phyloP scores from a whole-genome alignment of 2,113 vertebrate species.

The Lamprologus speciosus region DNA sequence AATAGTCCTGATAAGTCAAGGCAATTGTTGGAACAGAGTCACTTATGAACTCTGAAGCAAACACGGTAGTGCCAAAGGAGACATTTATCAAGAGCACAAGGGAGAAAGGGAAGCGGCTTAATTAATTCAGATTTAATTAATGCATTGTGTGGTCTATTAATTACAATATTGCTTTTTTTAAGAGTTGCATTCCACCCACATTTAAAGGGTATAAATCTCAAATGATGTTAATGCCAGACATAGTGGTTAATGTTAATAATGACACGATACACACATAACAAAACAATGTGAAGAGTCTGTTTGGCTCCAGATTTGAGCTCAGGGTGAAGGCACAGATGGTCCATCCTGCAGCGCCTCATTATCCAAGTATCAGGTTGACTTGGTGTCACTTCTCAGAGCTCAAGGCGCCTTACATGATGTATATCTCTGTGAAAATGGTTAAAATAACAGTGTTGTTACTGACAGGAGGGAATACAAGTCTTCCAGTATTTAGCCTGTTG shows the following conservation, averaged over 20 bases:
- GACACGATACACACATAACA: neutral
- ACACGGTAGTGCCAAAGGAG: neutral
- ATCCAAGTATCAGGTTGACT: conserved; percentile 10
- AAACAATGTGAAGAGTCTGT: neutral
- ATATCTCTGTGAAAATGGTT: conserved; percentile 11
- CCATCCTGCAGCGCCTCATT: neutral
- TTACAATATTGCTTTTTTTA: neutral
- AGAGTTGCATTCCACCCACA: neutral
- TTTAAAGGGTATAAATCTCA: neutral
- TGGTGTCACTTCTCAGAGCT: conserved; percentile 4
- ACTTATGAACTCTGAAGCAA: conserved; percentile 23
- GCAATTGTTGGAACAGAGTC: conserved; percentile 24
- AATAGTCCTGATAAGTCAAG: conserved; percentile 55
- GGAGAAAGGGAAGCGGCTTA: neutral
- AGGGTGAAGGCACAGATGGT: neutral
- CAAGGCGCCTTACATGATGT: neutral
- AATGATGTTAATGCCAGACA: neutral
- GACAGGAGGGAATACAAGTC: neutral
- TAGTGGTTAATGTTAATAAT: neutral
- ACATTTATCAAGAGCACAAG: neutral
- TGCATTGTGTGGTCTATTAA: neutral
- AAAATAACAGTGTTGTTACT: conserved; percentile 5
- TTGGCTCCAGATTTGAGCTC: neutral
- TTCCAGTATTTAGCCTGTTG: neutral
- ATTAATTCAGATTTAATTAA: neutral